These are phyloP conservation scores for Dendrocincla tyrannina DNA, from an alignment of 2,797 vertebrate genomes.

Conservation along the genomic window DNA sequence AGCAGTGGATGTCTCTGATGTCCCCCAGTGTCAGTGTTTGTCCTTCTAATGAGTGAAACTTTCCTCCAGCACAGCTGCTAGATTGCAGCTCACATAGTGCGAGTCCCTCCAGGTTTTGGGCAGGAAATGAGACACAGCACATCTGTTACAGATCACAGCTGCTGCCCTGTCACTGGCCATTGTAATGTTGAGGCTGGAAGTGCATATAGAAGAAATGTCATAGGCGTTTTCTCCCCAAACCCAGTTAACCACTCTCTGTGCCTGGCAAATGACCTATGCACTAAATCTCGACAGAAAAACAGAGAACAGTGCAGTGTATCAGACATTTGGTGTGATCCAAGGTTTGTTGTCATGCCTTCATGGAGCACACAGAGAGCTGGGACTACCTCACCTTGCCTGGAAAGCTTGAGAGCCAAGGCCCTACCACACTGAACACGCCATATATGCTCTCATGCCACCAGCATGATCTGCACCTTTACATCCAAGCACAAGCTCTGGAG, in stretches of 20 bases:
- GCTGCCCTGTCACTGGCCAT: background rate
- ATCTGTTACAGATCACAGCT: slow-evolving; percentile 22
- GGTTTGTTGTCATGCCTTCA: background rate
- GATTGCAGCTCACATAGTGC: background rate
- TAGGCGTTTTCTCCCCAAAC: background rate
- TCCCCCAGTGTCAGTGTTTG: background rate
- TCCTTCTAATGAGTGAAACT: background rate
- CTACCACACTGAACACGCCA: background rate
- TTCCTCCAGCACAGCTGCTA: background rate
- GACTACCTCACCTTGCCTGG: background rate
- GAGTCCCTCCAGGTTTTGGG: background rate
- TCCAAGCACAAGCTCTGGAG: background rate
- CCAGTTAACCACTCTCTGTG: background rate
- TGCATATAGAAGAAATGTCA: background rate
- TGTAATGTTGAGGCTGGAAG: background rate
- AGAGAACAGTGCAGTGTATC: background rate
- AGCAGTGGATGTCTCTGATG: background rate
- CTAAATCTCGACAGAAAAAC: background rate
- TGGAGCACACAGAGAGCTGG: background rate
- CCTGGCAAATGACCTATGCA: background rate
- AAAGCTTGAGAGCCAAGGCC: background rate
- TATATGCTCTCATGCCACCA: background rate
- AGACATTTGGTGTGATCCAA: background rate
- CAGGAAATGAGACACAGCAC: slow-evolving; percentile 11
- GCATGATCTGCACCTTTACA: background rate